Conservation (phyloP, 53 echinoderm and acorn worm species). For the Crossaster papposus region DNA sequence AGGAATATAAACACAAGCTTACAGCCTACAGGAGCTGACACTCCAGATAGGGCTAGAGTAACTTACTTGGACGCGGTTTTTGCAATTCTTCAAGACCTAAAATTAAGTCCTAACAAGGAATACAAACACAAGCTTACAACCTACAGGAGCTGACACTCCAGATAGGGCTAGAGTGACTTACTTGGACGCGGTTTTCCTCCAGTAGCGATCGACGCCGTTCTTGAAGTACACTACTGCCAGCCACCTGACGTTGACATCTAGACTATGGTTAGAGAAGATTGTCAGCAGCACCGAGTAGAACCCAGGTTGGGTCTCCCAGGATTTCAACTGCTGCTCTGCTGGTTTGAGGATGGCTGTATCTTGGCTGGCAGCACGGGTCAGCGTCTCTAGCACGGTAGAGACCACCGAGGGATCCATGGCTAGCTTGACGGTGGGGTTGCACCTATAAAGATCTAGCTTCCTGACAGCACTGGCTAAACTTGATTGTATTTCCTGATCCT, state of each 20-base stretch:
- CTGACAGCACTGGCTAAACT: too few species aligned
- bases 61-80: constrained; percentile 87
- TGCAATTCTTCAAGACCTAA: too few species aligned
- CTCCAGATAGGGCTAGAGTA: background rate
- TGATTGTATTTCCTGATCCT: too few species aligned
- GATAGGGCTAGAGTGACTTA: constrained; percentile 51
- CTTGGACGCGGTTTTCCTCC: constrained; percentile 89
- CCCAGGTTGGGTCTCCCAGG: constrained; percentile 97
- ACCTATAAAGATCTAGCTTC: too few species aligned
- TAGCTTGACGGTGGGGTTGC: too few species aligned
- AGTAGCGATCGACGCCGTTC: constrained; percentile 95
- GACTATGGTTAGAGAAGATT: constrained; percentile 79
- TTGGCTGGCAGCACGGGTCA: constrained; percentile 91
- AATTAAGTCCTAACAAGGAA: too few species aligned
- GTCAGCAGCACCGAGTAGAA: constrained; percentile 91
- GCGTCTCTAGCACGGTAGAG: constrained; percentile 73
- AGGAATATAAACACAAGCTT: too few species aligned
- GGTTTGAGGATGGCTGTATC: constrained; percentile 83
- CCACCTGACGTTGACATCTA: constrained; percentile 94
- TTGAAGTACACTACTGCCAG: constrained; percentile 96
- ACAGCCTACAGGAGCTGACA: background rate
- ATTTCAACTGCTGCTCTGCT: constrained; percentile 92
- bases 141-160: background rate
- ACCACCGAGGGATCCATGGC: constrained; percentile 48
- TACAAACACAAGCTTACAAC: too few species aligned